Evolutionary conservation across 64 coral and sea anemone genomes (phyloP).

Genomic region (Pocillopora verrucosa): DNA sequence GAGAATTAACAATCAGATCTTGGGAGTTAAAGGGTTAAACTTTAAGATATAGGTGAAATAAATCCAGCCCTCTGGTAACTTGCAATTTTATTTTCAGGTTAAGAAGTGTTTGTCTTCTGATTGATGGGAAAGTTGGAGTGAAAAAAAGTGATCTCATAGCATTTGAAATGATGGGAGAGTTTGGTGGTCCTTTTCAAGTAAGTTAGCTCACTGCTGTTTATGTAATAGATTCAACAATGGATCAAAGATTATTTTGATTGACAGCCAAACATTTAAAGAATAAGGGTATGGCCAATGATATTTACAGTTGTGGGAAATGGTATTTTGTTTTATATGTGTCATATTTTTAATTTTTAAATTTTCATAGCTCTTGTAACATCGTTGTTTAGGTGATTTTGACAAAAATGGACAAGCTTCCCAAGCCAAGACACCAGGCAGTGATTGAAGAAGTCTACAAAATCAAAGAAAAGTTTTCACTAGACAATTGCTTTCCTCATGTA

Average conservation of each 20-base stretch:
- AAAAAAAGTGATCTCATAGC: slow-evolving; percentile 89
- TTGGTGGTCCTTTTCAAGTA: slow-evolving; percentile 71
- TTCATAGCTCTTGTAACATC: too few relatives aligned
- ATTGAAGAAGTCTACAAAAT: slow-evolving; percentile 44
- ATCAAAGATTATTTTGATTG: too few relatives aligned
- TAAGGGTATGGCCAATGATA: not conserved
- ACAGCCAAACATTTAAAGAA: too few relatives aligned
- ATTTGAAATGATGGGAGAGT: slow-evolving; percentile 85
- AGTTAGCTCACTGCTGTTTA: not conserved
- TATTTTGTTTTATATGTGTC: not conserved
- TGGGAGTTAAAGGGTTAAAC: too few relatives aligned
- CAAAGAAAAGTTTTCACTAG: slow-evolving; percentile 46
- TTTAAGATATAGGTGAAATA: too few relatives aligned
- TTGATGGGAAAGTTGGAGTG: slow-evolving; percentile 87
- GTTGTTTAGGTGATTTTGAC: slow-evolving; percentile 68
- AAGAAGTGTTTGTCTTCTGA: slow-evolving; percentile 75
- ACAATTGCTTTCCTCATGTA: slow-evolving; percentile 75
- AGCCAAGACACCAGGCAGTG: slow-evolving; percentile 41
- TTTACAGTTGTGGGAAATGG: not conserved
- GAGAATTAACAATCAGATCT: too few relatives aligned
- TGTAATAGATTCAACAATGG: too few relatives aligned
- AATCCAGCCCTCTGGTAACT: too few relatives aligned
- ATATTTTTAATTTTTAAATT: not conserved
- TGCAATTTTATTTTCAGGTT: slow-evolving; percentile 21
- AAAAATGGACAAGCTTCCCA: slow-evolving; percentile 81